Percentiles rank a stretch among this genome's conserved stretches.
Evolutionary conservation across 2,888 invertebrate species (phyloP).

Genomic region (Melangyna quadrimaculata): DNA sequence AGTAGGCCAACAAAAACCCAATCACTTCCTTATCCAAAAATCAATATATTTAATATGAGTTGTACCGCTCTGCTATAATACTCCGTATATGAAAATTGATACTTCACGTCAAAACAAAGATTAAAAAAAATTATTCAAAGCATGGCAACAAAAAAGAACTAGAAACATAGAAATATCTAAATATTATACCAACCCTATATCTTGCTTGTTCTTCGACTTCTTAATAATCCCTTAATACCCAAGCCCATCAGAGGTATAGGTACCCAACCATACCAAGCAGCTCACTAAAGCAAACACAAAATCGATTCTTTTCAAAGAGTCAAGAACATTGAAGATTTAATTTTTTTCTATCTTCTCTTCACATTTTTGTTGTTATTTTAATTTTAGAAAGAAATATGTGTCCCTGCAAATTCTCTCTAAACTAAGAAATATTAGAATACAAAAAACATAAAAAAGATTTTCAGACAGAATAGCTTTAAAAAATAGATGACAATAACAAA

Average conservation of each 20-base stretch:
- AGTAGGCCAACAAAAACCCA: background rate
- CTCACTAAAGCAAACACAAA: constrained; percentile 26
- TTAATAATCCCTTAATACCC: constrained; percentile 52
- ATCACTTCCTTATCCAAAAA: constrained; percentile 59
- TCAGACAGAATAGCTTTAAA: constrained; percentile 30
- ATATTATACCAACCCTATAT: constrained; percentile 30
- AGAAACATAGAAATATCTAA: constrained; percentile 13
- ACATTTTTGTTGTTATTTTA: constrained; percentile 6
- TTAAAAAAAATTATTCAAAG: constrained; percentile 24
- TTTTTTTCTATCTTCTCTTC: background rate
- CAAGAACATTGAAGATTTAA: constrained; percentile 55
- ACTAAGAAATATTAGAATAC: constrained; percentile 7
- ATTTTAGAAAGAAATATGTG: constrained; percentile 3
- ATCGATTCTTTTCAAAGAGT: constrained; percentile 68
- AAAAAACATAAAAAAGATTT: constrained; percentile 14
- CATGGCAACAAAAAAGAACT: background rate
- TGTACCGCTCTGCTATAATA: constrained; percentile 22
- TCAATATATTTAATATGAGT: constrained; percentile 58
- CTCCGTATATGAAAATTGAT: constrained; percentile 51
- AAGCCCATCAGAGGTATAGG: constrained; percentile 10
- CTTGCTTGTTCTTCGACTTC: constrained; percentile 8
- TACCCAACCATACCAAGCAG: background rate
- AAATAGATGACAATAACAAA: background rate
- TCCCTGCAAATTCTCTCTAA: constrained; percentile 3
- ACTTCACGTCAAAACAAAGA: constrained; percentile 57